These are phyloP conservation scores for Selene dorsalis DNA, from an alignment of 2,797 vertebrate species.

Conservation along the genomic window DNA sequence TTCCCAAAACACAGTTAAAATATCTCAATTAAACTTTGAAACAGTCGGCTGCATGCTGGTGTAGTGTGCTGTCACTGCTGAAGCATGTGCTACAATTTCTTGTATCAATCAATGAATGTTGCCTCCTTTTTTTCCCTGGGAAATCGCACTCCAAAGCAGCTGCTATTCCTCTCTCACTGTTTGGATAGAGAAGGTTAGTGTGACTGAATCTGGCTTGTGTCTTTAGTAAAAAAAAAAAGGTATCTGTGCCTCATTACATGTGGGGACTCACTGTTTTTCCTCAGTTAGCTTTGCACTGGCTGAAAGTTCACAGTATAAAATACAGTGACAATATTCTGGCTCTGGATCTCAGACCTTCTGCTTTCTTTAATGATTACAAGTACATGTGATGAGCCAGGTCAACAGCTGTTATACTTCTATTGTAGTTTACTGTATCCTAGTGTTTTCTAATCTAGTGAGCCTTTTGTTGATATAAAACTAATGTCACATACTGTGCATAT, in stretches of 20 bases:
- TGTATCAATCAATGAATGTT: constrained; percentile 27
- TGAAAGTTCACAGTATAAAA: constrained; percentile 10
- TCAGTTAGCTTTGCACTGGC: not conserved
- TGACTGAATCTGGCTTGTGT: constrained; percentile 18
- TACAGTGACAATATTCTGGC: not conserved
- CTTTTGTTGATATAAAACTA: not conserved
- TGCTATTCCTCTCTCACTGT: constrained; percentile 29
- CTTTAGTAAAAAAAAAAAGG: constrained; percentile 2
- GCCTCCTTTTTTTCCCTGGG: not conserved
- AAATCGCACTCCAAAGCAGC: constrained; percentile 38
- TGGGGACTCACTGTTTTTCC: not conserved
- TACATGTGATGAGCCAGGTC: not conserved
- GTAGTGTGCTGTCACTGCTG: not conserved
- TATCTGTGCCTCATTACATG: constrained; percentile 24
- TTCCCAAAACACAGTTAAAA: constrained; percentile 56
- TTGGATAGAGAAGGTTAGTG: constrained; percentile 26
- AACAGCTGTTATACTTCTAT: constrained; percentile 11
- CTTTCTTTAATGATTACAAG: not conserved
- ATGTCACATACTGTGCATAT: not conserved
- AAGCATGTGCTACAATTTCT: constrained; percentile 21
- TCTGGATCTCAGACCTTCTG: not conserved
- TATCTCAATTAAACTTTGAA: constrained; percentile 46
- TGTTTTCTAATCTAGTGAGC: not conserved
- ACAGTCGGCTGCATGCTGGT: constrained; percentile 14
- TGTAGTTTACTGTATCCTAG: not conserved